Percentiles rank a stretch among this genome's conserved stretches.
Evolutionary conservation across 1,140 invertebrate species (phyloP).

Genomic region (Cylas formicarius): DNA sequence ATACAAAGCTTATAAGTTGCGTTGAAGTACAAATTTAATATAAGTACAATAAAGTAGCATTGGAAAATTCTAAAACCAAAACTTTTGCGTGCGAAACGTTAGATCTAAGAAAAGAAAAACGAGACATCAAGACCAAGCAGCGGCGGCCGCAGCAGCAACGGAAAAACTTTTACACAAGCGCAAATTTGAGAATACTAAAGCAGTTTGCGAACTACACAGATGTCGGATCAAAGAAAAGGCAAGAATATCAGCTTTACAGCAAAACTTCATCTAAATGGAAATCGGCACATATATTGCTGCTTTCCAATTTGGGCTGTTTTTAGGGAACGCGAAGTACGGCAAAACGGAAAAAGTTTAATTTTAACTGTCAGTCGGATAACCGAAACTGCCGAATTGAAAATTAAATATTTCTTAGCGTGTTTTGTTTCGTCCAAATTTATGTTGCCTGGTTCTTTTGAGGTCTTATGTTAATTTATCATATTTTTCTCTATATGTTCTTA

Average conservation of each 20-base stretch:
- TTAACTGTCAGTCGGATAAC: constrained; percentile 10
- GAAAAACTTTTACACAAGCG: constrained; percentile 18
- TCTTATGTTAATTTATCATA: constrained; percentile 13
- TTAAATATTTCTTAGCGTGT: no score
- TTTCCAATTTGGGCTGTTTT: constrained; percentile 6
- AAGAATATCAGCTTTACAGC: constrained; percentile 11
- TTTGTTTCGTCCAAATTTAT: no score
- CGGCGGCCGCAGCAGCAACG: constrained; percentile 1
- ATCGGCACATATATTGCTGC: constrained; percentile 7
- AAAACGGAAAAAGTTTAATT: constrained; percentile 10
- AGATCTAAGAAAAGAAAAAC: no score
- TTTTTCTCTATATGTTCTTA: constrained; percentile 5
- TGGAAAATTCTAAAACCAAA: no score
- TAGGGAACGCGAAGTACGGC: background rate
- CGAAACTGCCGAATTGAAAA: no score
- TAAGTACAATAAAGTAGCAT: no score
- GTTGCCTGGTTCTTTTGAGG: no score
- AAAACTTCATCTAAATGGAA: constrained; percentile 21
- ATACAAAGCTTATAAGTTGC: no score
- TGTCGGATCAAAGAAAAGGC: constrained; percentile 16
- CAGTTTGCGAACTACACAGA: constrained; percentile 20
- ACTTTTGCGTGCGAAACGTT: no score
- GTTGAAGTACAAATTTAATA: no score
- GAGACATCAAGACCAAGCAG: no score
- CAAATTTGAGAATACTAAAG: constrained; percentile 18